Conservation (phyloP, 2,797 vertebrate species). For the Coregonus suidteri region DNA sequence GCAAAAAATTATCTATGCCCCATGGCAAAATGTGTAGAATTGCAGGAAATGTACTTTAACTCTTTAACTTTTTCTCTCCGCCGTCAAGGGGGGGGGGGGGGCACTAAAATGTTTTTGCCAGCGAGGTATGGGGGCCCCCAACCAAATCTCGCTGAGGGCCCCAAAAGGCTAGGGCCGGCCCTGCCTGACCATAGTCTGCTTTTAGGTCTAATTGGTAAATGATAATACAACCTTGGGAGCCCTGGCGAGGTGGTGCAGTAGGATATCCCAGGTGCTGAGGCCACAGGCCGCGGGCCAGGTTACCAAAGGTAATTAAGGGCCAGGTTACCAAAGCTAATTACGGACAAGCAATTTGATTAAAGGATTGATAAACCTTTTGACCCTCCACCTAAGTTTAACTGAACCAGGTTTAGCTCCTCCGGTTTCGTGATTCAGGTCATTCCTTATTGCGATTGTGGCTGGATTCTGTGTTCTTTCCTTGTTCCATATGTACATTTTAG, state of each 20-base stretch:
- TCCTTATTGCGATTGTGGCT: background rate
- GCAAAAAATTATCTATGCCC: no score
- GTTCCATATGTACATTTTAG: background rate
- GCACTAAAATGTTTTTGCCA: no score
- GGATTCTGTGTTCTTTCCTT: background rate
- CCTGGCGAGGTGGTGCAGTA: no score
- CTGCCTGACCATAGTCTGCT: background rate
- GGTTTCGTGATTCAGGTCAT: background rate
- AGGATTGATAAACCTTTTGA: background rate
- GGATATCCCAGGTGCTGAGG: background rate
- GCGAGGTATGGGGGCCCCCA: no score
- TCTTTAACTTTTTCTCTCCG: no score
- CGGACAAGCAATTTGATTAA: background rate
- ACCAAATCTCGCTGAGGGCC: no score
- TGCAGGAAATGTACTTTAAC: no score
- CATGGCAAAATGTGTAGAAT: no score
- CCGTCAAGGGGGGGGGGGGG: no score
- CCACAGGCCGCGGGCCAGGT: background rate
- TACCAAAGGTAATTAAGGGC: no score
- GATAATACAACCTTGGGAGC: no score
- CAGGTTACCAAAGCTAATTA: background rate
- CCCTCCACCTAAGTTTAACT: background rate
- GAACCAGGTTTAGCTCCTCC: background rate
- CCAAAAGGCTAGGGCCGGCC: no score
- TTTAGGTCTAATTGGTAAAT: background rate